Conservation (phyloP, 2,888 invertebrate genomes). For the Eilema griseolum region DNA sequence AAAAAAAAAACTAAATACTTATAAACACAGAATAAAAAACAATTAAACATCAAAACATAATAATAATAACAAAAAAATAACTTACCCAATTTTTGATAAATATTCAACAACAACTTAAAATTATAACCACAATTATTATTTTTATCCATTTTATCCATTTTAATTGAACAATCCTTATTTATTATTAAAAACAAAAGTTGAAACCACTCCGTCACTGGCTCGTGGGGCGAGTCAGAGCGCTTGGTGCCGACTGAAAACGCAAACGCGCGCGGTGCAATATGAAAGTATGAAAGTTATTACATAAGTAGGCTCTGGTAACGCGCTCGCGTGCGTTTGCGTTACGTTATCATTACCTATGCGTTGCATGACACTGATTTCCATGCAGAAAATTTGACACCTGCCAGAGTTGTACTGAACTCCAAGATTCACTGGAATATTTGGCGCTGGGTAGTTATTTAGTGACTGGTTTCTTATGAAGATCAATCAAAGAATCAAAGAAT, state of each 20-base stretch:
- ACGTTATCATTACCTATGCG: constrained; percentile 39
- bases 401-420: neutral
- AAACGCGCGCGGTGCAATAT: constrained; percentile 47
- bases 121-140: constrained; percentile 50
- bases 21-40: neutral
- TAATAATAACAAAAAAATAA: constrained; percentile 14
- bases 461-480: no score
- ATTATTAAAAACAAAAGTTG: constrained; percentile 16
- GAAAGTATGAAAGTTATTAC: constrained; percentile 54
- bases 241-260: constrained; percentile 49
- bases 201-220: constrained; percentile 27
- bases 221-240: constrained; percentile 46
- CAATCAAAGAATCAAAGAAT: no score
- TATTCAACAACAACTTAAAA: constrained; percentile 49
- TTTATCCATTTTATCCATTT: constrained; percentile 46
- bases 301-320: constrained; percentile 44
- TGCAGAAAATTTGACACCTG: constrained; percentile 12
- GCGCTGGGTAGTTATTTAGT: no score
- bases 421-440: neutral
- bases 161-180: constrained; percentile 11
- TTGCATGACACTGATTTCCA: constrained; percentile 43
- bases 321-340: constrained; percentile 52
- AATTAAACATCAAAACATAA: neutral
- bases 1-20: neutral
- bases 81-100: constrained; percentile 51